phyloP scores from a whole-genome alignment of 1,140 invertebrate genomes.

The Cylas formicarius region DNA sequence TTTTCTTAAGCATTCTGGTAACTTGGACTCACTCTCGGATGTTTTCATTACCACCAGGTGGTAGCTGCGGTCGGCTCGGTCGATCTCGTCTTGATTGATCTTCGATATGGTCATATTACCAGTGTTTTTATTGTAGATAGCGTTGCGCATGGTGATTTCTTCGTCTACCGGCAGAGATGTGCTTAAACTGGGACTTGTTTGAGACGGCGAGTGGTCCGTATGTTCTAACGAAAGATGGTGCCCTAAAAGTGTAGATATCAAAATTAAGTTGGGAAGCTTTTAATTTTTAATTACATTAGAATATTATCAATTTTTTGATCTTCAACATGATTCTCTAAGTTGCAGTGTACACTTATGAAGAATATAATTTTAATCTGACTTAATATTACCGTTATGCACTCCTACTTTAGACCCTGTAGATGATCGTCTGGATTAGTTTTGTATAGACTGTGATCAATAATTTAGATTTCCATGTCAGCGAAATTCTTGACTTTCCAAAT shows the following conservation, averaged over 20 bases:
- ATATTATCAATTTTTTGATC: too few relatives aligned
- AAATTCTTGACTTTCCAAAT: too few relatives aligned
- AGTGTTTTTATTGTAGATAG: constrained; percentile 53
- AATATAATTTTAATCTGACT: too few relatives aligned
- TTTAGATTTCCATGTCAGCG: too few relatives aligned
- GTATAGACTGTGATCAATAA: too few relatives aligned
- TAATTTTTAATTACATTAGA: too few relatives aligned
- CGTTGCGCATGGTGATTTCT: constrained; percentile 68
- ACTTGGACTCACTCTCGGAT: constrained; percentile 45
- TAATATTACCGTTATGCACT: too few relatives aligned
- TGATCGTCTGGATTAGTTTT: too few relatives aligned
- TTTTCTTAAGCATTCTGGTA: constrained; percentile 47
- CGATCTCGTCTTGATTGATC: constrained; percentile 39
- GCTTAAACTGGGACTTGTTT: constrained; percentile 60
- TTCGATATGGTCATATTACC: constrained; percentile 53
- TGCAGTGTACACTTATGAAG: too few relatives aligned
- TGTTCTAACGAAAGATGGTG: constrained; percentile 57
- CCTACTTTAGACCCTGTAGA: too few relatives aligned
- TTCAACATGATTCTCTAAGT: too few relatives aligned
- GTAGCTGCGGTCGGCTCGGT: constrained; percentile 41
- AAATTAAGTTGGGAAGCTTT: constrained; percentile 18
- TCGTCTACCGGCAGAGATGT: constrained; percentile 66
- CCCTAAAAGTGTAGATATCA: constrained; percentile 41
- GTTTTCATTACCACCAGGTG: constrained; percentile 46
- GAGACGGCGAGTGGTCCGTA: constrained; percentile 54